phyloP scores from a whole-genome alignment of 2,888 invertebrate genomes.

The Endomychus coccineus region DNA sequence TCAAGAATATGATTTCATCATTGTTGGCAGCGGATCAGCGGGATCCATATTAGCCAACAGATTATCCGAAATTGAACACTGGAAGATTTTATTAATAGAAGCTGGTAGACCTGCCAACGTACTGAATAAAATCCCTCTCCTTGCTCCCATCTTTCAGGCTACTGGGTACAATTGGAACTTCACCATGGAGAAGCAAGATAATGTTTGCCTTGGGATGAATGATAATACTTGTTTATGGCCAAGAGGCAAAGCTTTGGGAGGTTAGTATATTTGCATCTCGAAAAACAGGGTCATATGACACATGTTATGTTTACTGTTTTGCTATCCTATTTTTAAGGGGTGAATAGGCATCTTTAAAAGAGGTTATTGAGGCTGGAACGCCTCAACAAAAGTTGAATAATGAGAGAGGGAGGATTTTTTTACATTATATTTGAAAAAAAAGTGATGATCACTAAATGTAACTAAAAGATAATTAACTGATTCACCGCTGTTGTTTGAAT shows the following conservation, averaged over 20 bases:
- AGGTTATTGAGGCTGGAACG: too few relatives aligned
- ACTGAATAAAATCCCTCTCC: conserved; percentile 39
- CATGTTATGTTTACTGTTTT: too few relatives aligned
- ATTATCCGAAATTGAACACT: conserved; percentile 22
- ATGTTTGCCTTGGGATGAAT: conserved; percentile 47
- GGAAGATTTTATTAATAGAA: conserved; percentile 23
- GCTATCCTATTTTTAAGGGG: too few relatives aligned
- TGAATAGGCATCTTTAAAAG: too few relatives aligned
- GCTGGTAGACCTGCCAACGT: conserved; percentile 46
- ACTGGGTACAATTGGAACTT: conserved; percentile 48
- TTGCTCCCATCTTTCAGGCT: conserved; percentile 36
- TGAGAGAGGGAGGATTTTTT: too few relatives aligned
- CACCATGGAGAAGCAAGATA: conserved; percentile 49
- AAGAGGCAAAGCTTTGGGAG: conserved; percentile 11
- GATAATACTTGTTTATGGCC: conserved; percentile 19
- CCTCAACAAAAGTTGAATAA: too few relatives aligned
- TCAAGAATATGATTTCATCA: conserved; percentile 33
- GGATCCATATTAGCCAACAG: conserved; percentile 23
- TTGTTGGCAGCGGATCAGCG: conserved; percentile 48
- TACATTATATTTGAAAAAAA: too few relatives aligned
- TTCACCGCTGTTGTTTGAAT: too few relatives aligned
- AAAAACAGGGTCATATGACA: too few relatives aligned
- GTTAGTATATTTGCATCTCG: too few relatives aligned
- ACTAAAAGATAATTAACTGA: too few relatives aligned
- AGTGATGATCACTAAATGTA: too few relatives aligned